Percentiles rank a stretch among this genome's conserved stretches.
These are phyloP conservation scores for Schizopygopsis pylzovi DNA, from an alignment of 2,797 vertebrate species.

Conservation along the genomic window DNA sequence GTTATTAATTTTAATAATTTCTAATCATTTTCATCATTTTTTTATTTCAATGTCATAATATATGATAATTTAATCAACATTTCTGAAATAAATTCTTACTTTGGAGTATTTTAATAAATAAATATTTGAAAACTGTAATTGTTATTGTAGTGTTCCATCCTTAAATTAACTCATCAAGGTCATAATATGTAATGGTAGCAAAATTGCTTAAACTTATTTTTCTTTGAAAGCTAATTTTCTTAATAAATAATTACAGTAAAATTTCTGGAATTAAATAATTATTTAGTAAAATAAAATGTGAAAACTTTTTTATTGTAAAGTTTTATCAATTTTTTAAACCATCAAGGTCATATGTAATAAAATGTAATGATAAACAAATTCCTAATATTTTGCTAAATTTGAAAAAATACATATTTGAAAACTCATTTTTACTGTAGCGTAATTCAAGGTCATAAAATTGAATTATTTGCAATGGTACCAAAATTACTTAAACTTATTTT, in stretches of 20 bases:
- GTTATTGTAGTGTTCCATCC: background rate
- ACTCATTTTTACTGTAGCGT: background rate
- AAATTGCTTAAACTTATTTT: background rate
- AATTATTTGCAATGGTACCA: background rate
- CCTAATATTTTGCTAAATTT: background rate
- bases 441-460: background rate
- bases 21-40: background rate
- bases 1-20: too few species aligned
- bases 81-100: too few species aligned
- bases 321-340: too few species aligned
- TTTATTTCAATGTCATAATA: background rate
- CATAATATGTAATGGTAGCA: background rate
- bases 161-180: background rate
- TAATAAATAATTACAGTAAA: background rate
- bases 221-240: background rate
- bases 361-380: background rate
- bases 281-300: background rate
- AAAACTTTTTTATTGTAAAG: background rate
- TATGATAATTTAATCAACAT: background rate
- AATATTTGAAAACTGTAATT: background rate
- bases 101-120: background rate
- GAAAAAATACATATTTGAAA: background rate
- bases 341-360: background rate
- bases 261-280: background rate
- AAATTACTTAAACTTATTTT: background rate